These are phyloP conservation scores for Seira sanloemensis DNA, from an alignment of 2,888 invertebrate genomes.

Conservation along the genomic window DNA sequence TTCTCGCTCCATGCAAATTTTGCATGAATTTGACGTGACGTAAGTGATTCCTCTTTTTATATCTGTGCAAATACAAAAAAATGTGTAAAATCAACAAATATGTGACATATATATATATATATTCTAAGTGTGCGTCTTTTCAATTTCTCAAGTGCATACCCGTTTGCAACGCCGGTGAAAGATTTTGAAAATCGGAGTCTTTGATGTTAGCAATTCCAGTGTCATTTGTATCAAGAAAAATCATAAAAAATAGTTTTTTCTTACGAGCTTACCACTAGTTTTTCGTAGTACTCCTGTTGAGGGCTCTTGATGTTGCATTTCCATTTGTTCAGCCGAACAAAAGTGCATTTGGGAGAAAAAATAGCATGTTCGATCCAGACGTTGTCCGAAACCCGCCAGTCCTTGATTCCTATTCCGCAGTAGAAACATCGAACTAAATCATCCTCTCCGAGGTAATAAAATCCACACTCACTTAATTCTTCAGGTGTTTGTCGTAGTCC, in stretches of 20 bases:
- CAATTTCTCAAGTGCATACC: no score
- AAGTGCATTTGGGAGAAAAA: constrained; percentile 25
- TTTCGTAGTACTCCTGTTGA: no score
- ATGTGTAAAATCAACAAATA: neutral
- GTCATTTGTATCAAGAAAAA: no score
- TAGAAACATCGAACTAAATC: constrained; percentile 53
- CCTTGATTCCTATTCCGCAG: constrained; percentile 54
- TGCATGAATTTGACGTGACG: constrained; percentile 23
- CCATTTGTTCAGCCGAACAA: constrained; percentile 24
- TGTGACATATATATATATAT: neutral
- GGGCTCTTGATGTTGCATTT: neutral
- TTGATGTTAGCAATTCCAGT: no score
- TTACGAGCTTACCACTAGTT: no score
- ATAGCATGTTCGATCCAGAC: constrained; percentile 60
- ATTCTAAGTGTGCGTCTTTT: no score
- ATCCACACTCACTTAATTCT: constrained; percentile 49
- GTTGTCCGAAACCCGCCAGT: constrained; percentile 43
- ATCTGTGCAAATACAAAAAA: constrained; percentile 16
- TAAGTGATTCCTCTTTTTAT: neutral
- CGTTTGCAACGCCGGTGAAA: no score
- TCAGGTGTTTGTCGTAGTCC: neutral
- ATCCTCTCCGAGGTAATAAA: constrained; percentile 35
- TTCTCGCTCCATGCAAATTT: constrained; percentile 35
- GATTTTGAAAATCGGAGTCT: no score
- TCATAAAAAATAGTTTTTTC: no score